phyloP scores from a whole-genome alignment of 2,797 vertebrate genomes.

The Salarias fasciatus region DNA sequence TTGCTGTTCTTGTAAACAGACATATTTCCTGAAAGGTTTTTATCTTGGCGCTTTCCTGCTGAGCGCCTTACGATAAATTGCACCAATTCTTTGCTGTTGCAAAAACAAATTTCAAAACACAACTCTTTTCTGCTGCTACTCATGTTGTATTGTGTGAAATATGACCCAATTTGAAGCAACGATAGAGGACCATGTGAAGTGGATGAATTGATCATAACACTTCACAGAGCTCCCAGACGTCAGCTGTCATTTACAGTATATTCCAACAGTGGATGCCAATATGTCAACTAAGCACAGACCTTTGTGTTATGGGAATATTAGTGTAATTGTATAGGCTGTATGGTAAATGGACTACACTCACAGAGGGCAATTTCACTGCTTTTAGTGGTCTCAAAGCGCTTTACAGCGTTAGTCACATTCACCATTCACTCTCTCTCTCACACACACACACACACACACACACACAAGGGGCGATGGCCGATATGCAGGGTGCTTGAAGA shows the following conservation, averaged over 20 bases:
- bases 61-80: neutral
- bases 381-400: too few relatives aligned
- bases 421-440: too few relatives aligned
- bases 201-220: conserved; percentile 52
- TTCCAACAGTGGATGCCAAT: conserved; percentile 14
- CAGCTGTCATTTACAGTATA: conserved; percentile 12
- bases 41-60: neutral
- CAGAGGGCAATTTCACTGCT: too few relatives aligned
- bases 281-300: neutral
- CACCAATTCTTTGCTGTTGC: neutral
- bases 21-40: neutral
- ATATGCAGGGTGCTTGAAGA: too few relatives aligned
- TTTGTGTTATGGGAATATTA: neutral
- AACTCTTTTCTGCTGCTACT: conserved; percentile 1
- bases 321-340: neutral
- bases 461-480: too few relatives aligned
- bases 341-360: neutral
- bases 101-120: conserved; percentile 3
- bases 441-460: too few relatives aligned
- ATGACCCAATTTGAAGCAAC: conserved; percentile 35
- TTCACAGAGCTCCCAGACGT: conserved; percentile 22
- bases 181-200: conserved; percentile 35
- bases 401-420: too few relatives aligned
- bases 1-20: too few relatives aligned
- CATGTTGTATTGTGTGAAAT: conserved; percentile 34